A percentile compares a stretch with the other conserved stretches of the same genome.
Evolutionary conservation across 2,888 invertebrate genomes (phyloP).

Genomic region (Ischnura elegans): DNA sequence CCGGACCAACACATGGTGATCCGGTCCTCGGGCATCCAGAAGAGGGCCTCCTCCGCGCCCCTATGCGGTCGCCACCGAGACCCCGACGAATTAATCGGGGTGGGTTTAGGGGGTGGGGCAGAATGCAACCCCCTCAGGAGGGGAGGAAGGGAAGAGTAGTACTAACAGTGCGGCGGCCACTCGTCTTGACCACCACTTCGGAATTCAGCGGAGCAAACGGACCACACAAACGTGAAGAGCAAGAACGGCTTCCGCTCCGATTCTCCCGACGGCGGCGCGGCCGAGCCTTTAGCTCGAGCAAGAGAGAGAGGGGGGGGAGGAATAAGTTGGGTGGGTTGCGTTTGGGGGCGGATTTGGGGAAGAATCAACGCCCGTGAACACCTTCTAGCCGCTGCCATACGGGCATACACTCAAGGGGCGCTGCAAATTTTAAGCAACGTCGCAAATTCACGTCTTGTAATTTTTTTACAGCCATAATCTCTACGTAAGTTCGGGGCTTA

Average conservation of each 20-base stretch:
- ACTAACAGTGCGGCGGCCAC: background rate
- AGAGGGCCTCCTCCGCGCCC: background rate
- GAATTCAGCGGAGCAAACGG: slow-evolving; percentile 55
- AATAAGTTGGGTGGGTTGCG: background rate
- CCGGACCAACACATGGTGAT: too few relatives aligned
- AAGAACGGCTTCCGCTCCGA: slow-evolving; percentile 62
- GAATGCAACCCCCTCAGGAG: too few relatives aligned
- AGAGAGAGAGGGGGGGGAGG: background rate
- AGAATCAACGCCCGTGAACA: slow-evolving; percentile 28
- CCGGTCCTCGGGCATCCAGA: background rate
- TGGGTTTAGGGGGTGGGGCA: background rate
- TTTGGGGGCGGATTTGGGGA: background rate
- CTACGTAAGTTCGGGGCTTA: too few relatives aligned
- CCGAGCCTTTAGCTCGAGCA: slow-evolving; percentile 20
- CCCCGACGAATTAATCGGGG: slow-evolving; percentile 46
- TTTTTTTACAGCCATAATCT: too few relatives aligned
- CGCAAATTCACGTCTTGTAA: background rate
- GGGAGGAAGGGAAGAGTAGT: background rate
- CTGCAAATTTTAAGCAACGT: background rate
- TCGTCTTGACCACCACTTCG: slow-evolving; percentile 65
- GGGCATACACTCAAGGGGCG: background rate
- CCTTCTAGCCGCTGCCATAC: background rate
- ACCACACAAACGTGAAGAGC: background rate
- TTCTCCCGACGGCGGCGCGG: slow-evolving; percentile 36
- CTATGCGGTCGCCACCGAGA: background rate